Conservation (phyloP, 2,888 invertebrate genomes). For the Lutraria lutraria region DNA sequence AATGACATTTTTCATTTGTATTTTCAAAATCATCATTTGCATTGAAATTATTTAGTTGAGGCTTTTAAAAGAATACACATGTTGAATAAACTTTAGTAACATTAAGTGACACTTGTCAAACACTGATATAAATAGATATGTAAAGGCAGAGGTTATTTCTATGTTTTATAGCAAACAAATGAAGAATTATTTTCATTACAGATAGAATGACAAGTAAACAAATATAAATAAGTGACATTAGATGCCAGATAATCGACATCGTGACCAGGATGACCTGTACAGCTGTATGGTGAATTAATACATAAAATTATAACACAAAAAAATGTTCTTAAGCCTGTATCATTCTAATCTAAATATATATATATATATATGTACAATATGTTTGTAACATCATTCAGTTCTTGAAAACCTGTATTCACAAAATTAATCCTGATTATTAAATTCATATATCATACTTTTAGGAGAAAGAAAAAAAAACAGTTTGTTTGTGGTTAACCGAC, state of each 20-base stretch:
- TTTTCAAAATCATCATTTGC: neutral
- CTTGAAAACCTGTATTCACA: too few species aligned
- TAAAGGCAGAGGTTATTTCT: neutral
- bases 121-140: neutral
- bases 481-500: too few species aligned
- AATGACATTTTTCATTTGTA: neutral
- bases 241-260: neutral
- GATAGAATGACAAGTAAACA: neutral
- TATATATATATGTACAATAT: too few species aligned
- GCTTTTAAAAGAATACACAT: neutral
- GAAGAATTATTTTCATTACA: neutral
- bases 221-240: neutral
- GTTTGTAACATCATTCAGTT: too few species aligned
- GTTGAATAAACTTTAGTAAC: neutral
- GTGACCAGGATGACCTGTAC: neutral
- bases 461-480: too few species aligned
- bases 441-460: too few species aligned
- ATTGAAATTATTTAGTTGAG: neutral
- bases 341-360: too few species aligned
- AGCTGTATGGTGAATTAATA: constrained; percentile 3
- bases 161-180: neutral
- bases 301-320: neutral
- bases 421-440: too few species aligned
- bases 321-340: too few species aligned
- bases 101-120: neutral